Conservation (phyloP, 2,888 invertebrate species). For the Drosophila prolongata region DNA sequence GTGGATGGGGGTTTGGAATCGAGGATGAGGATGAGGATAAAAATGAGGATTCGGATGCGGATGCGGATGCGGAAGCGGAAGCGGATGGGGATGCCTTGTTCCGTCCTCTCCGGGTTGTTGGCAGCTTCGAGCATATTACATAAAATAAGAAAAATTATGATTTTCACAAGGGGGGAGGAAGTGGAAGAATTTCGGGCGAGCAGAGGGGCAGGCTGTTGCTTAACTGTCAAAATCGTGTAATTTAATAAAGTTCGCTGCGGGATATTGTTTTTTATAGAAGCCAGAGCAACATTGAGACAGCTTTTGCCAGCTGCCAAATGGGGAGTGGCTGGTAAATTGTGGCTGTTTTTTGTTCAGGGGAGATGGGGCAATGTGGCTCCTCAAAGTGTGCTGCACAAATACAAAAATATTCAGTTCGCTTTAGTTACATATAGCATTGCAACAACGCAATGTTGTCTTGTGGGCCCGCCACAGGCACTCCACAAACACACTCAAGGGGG, state of each 20-base stretch:
- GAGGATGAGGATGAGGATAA: neutral
- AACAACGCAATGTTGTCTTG: conserved; percentile 48
- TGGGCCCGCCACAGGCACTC: conserved; percentile 34
- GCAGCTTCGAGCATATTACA: conserved; percentile 68
- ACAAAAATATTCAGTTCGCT: conserved; percentile 45
- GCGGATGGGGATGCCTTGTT: conserved; percentile 6
- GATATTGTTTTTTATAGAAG: conserved; percentile 77
- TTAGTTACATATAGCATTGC: conserved; percentile 38
- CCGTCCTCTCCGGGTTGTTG: conserved; percentile 38
- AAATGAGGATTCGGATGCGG: neutral
- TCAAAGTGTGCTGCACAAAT: conserved; percentile 52
- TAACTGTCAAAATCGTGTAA: conserved; percentile 84
- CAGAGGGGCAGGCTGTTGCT: conserved; percentile 50
- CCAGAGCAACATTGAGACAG: conserved; percentile 40
- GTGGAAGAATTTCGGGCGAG: neutral
- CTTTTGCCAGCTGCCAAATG: conserved; percentile 66
- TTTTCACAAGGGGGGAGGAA: conserved; percentile 49
- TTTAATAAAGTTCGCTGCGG: conserved; percentile 84
- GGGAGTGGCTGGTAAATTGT: conserved; percentile 34
- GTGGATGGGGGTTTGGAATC: neutral
- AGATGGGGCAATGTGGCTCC: conserved; percentile 28
- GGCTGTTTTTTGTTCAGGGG: neutral
- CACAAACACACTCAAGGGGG: conserved; percentile 20
- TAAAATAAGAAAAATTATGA: conserved; percentile 76
- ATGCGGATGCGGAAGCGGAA: conserved; percentile 1